Evolutionary conservation across 2,113 vertebrate genomes (phyloP).

Genomic region (Lontra canadensis): DNA sequence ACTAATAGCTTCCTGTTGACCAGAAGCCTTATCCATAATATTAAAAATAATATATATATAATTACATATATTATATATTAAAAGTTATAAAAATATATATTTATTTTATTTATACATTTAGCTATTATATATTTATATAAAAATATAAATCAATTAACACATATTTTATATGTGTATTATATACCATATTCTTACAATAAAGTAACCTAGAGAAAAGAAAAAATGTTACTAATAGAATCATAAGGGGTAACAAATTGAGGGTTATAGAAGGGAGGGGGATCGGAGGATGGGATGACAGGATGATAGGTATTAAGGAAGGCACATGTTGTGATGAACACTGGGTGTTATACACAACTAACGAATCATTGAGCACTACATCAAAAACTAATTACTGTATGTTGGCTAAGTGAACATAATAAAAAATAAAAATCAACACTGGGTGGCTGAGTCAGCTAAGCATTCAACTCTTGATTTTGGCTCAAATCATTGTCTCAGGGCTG

Average conservation of each 20-base stretch:
- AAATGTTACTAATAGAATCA: neutral
- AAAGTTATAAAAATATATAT: no score
- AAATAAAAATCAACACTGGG: no score
- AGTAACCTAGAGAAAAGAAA: neutral
- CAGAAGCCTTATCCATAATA: neutral
- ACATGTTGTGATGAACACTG: no score
- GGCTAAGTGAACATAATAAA: neutral
- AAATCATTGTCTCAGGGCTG: neutral
- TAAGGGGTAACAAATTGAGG: neutral
- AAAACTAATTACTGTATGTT: no score
- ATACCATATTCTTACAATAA: neutral
- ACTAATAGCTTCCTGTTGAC: neutral
- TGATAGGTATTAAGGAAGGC: neutral
- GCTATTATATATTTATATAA: no score
- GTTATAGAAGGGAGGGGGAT: neutral
- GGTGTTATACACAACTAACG: no score
- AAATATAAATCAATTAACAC: neutral
- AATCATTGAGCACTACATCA: no score
- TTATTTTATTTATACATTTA: no score
- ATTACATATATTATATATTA: no score
- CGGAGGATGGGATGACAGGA: no score
- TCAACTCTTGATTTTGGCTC: neutral
- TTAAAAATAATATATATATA: neutral
- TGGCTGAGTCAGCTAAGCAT: neutral
- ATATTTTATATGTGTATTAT: neutral